Conservation (phyloP, 1,140 invertebrate species). For the Trichogramma pretiosum region DNA sequence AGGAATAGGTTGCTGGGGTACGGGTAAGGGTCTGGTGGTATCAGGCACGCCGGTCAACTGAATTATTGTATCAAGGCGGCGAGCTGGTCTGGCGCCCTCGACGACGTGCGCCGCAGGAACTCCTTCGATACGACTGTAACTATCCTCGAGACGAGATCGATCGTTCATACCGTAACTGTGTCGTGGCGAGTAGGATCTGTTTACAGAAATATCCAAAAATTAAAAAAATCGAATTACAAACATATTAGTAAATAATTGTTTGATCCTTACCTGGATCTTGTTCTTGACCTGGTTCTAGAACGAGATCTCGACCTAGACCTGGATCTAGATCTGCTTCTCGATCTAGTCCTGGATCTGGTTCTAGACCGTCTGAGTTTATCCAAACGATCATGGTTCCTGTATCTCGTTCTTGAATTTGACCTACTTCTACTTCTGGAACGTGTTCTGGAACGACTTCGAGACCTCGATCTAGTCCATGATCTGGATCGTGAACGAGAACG, state of each 20-base stretch:
- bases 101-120: background rate
- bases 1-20: background rate
- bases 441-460: conserved; percentile 22
- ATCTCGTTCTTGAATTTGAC: conserved; percentile 21
- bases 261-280: no score
- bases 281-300: no score
- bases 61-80: conserved; percentile 39
- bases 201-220: background rate
- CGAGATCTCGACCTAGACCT: conserved; percentile 21
- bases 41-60: conserved; percentile 27
- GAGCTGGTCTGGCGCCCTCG: conserved; percentile 11
- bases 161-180: conserved; percentile 16
- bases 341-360: conserved; percentile 22
- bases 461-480: conserved; percentile 22
- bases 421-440: conserved; percentile 26
- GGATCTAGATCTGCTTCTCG: conserved; percentile 23
- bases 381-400: conserved; percentile 21
- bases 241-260: background rate
- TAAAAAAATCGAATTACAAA: background rate
- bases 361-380: conserved; percentile 14
- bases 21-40: background rate
- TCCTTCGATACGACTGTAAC: background rate
- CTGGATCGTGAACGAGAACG: conserved; percentile 25
- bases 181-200: conserved; percentile 34
- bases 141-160: background rate